These are phyloP conservation scores for Anas platyrhynchos DNA, from an alignment of 2,113 vertebrate species.

Conservation along the genomic window DNA sequence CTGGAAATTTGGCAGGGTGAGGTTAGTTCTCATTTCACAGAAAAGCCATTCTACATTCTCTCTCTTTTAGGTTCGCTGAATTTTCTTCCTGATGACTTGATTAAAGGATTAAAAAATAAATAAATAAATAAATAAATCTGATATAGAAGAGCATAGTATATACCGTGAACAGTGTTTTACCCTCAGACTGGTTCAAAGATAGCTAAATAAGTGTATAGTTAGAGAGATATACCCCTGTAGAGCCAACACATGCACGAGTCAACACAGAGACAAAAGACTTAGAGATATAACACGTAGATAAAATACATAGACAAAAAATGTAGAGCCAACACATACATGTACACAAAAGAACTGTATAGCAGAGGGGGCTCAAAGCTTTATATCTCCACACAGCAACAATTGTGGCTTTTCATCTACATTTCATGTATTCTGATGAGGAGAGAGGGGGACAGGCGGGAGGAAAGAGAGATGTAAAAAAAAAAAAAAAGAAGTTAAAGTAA, in stretches of 20 bases:
- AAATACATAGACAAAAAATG: no score
- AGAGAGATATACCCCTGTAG: background rate
- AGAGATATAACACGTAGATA: no score
- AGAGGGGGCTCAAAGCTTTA: background rate
- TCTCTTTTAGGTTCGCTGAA: background rate
- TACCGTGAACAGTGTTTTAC: background rate
- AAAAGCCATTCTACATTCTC: background rate
- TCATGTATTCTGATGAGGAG: background rate
- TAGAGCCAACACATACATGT: no score
- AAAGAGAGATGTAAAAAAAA: background rate
- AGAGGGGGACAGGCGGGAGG: background rate
- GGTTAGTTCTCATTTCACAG: slow-evolving; percentile 1
- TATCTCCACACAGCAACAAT: background rate
- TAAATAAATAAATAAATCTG: background rate
- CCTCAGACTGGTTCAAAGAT: background rate
- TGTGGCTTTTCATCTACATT: background rate
- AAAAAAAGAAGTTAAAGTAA: background rate
- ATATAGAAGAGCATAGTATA: background rate
- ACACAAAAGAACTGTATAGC: background rate
- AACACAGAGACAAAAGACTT: no score
- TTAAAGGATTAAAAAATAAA: background rate
- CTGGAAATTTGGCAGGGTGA: slow-evolving; percentile 13
- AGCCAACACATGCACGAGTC: no score
- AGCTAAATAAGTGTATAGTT: background rate
- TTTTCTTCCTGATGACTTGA: background rate